Evolutionary conservation across 2,797 vertebrate genomes (phyloP).

Genomic region (Rousettus madagascariensis): DNA sequence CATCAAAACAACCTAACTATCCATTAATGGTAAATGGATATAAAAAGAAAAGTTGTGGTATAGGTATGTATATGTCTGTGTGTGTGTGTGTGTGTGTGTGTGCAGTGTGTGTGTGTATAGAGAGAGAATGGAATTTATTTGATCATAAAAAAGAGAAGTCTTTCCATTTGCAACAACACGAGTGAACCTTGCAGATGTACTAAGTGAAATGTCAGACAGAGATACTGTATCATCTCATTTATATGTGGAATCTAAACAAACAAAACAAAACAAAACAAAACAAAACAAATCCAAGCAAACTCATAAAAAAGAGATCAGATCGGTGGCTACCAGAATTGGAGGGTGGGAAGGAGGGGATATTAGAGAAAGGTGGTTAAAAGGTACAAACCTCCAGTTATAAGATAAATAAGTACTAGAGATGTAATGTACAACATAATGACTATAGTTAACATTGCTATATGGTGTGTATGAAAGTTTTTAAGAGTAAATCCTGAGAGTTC

Average conservation of each 20-base stretch:
- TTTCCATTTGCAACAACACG: background rate
- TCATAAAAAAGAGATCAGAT: background rate
- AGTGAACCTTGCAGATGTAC: background rate
- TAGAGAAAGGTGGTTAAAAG: background rate
- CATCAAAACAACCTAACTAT: background rate
- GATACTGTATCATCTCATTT: background rate
- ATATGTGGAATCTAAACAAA: background rate
- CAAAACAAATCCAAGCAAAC: background rate
- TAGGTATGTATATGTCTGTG: no score
- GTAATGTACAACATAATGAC: background rate
- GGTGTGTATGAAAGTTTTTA: background rate
- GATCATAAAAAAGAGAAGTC: background rate
- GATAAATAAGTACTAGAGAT: no score
- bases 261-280: background rate
- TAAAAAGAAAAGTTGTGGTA: background rate
- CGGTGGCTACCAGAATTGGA: background rate
- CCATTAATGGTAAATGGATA: background rate
- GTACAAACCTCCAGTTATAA: background rate
- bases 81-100: no score
- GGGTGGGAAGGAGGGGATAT: background rate
- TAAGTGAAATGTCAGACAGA: background rate
- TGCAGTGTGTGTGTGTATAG: no score
- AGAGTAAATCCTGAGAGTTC: background rate
- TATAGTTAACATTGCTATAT: background rate
- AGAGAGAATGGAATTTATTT: background rate